phyloP scores from a whole-genome alignment of 1,140 invertebrate genomes.

The Cherax quadricarinatus region DNA sequence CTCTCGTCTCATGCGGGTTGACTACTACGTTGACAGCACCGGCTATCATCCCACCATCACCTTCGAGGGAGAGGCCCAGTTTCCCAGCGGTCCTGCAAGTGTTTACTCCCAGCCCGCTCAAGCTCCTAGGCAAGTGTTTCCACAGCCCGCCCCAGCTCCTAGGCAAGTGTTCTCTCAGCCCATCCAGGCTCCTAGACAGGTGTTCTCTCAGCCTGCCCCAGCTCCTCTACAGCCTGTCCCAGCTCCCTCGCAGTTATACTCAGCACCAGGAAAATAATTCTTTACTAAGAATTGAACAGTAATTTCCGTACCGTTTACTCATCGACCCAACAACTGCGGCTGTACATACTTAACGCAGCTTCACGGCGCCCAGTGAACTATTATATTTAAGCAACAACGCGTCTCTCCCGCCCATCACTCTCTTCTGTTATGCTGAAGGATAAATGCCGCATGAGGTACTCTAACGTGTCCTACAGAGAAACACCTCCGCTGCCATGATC shows the following conservation, averaged over 20 bases:
- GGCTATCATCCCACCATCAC: slow-evolving; percentile 65
- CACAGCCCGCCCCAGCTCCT: not conserved
- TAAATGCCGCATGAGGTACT: no score
- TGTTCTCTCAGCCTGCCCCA: not conserved
- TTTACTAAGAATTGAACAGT: no score
- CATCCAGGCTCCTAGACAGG: not conserved
- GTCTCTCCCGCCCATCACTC: no score
- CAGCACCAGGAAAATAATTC: not conserved
- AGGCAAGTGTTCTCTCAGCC: not conserved
- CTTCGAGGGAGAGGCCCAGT: slow-evolving; percentile 63
- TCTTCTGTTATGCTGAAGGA: no score
- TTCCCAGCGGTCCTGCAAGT: slow-evolving; percentile 7
- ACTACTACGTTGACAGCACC: slow-evolving; percentile 54
- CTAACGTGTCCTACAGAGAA: no score
- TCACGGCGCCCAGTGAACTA: no score
- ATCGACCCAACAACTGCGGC: no score
- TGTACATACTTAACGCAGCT: no score
- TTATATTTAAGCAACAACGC: no score
- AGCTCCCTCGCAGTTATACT: not conserved
- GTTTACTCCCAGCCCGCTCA: not conserved
- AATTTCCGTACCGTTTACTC: no score
- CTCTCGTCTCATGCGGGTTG: slow-evolving; percentile 53
- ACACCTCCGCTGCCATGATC: no score
- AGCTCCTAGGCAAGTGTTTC: not conserved
- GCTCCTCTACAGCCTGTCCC: not conserved